These are phyloP conservation scores for Ormyrus labotus DNA, from an alignment of 2,888 invertebrate species.

Conservation along the genomic window DNA sequence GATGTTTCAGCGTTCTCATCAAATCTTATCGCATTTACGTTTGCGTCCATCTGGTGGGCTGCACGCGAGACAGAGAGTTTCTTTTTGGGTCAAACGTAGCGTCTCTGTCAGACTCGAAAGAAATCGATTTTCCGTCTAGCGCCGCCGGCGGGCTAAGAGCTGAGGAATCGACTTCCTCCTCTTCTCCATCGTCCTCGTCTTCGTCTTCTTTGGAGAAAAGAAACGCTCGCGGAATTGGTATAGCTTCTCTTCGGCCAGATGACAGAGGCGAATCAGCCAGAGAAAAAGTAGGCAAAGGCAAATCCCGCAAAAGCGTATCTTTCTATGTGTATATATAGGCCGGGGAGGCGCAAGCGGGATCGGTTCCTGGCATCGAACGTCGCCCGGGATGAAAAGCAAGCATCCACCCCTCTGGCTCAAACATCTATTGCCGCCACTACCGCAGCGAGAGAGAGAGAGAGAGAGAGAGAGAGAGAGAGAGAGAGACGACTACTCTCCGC, in stretches of 20 bases:
- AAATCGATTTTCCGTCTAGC: slow-evolving; percentile 34
- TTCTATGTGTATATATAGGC: slow-evolving; percentile 46
- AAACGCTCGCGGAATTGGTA: slow-evolving; percentile 44
- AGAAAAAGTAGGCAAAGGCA: slow-evolving; percentile 47
- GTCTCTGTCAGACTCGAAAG: not conserved
- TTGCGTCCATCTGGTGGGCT: not conserved
- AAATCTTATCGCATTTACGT: slow-evolving; percentile 36
- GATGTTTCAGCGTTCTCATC: slow-evolving; percentile 10
- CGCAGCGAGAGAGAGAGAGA: slow-evolving; percentile 50
- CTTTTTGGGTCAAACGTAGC: slow-evolving; percentile 45
- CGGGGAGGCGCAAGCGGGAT: slow-evolving; percentile 41
- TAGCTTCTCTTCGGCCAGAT: slow-evolving; percentile 6
- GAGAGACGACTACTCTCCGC: slow-evolving; percentile 56
- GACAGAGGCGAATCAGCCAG: slow-evolving; percentile 4
- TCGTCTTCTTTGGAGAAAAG: not conserved
- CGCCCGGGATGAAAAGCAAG: slow-evolving; percentile 68
- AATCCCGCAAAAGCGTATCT: slow-evolving; percentile 61
- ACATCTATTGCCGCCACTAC: slow-evolving; percentile 57
- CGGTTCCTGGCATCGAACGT: slow-evolving; percentile 61
- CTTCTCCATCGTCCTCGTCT: not conserved
- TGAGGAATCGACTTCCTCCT: slow-evolving; percentile 18
- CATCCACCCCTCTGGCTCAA: slow-evolving; percentile 57
- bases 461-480: slow-evolving; percentile 57
- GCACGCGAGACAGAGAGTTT: too few species aligned
- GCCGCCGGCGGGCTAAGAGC: slow-evolving; percentile 17